Evolutionary conservation across 2,113 vertebrate genomes (phyloP).

Genomic region (Tragelaphus strepsiceros): DNA sequence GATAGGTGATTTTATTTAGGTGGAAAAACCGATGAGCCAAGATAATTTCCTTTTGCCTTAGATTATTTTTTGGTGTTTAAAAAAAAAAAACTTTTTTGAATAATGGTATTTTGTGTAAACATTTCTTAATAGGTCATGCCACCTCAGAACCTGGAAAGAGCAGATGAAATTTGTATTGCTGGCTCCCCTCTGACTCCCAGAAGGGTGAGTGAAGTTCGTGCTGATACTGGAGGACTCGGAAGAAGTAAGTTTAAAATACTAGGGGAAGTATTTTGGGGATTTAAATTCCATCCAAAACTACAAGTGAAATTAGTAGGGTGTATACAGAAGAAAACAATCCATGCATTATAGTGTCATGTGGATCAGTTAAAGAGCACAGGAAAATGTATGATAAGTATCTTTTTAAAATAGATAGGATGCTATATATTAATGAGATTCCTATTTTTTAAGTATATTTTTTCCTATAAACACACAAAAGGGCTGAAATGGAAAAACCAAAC

Average conservation of each 20-base stretch:
- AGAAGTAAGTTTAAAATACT: constrained; percentile 77
- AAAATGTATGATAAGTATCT: not conserved
- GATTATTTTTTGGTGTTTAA: not conserved
- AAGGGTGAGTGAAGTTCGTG: constrained; percentile 81
- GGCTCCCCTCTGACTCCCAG: constrained; percentile 77
- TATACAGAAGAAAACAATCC: not conserved
- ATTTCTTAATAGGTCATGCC: constrained; percentile 88
- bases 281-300: not conserved
- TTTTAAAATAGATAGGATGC: not conserved
- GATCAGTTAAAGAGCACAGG: not conserved
- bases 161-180: constrained; percentile 68
- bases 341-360: not conserved
- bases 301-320: not conserved
- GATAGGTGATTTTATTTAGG: not conserved
- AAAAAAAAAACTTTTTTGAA: not conserved
- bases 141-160: constrained; percentile 88
- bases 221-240: constrained; percentile 76
- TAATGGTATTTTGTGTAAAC: not conserved
- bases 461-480: not conserved
- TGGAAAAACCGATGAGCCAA: not conserved
- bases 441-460: constrained; percentile 24
- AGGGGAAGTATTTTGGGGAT: not conserved
- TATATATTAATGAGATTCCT: not conserved
- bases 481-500: not conserved
- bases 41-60: not conserved